A percentile compares a stretch with the other conserved stretches of the same genome.
phyloP scores from a whole-genome alignment of 2,113 vertebrate genomes.

The Ursus arctos region DNA sequence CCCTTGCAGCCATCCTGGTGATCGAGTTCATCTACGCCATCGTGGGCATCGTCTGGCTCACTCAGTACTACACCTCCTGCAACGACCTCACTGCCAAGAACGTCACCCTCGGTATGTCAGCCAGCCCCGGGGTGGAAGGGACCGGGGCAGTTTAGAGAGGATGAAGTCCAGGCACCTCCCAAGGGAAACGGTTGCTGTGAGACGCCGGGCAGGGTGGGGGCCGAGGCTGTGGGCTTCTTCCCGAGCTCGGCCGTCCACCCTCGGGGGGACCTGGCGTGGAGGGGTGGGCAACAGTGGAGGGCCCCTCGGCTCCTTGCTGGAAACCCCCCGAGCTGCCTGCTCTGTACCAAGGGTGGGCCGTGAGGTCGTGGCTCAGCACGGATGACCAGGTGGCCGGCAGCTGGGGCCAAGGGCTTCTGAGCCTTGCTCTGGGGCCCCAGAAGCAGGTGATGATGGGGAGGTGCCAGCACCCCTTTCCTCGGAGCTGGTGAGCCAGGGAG shows the following conservation, averaged over 20 bases:
- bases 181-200: neutral
- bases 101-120: slow-evolving; percentile 94
- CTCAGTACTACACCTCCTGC: slow-evolving; percentile 98
- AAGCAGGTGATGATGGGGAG: neutral
- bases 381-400: accelerated
- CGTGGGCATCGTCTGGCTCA: slow-evolving; percentile 98
- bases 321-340: neutral
- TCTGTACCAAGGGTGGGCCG: neutral
- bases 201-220: neutral
- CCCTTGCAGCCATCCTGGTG: slow-evolving; percentile 94
- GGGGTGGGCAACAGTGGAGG: neutral
- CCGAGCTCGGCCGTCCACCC: accelerated
- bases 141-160: neutral
- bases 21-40: slow-evolving; percentile 98
- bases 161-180: neutral
- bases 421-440: neutral
- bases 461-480: neutral
- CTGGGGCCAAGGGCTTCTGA: neutral
- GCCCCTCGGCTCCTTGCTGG: accelerated
- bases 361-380: neutral
- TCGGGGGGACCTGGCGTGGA: neutral
- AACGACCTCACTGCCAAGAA: slow-evolving; percentile 98
- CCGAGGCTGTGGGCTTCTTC: neutral
- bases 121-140: neutral
- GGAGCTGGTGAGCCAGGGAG: neutral